Evolutionary conservation across 2,888 invertebrate species (phyloP), one percentile per base, ranked within the genome.

Genomic region (Fragum whitleyi): DNA sequence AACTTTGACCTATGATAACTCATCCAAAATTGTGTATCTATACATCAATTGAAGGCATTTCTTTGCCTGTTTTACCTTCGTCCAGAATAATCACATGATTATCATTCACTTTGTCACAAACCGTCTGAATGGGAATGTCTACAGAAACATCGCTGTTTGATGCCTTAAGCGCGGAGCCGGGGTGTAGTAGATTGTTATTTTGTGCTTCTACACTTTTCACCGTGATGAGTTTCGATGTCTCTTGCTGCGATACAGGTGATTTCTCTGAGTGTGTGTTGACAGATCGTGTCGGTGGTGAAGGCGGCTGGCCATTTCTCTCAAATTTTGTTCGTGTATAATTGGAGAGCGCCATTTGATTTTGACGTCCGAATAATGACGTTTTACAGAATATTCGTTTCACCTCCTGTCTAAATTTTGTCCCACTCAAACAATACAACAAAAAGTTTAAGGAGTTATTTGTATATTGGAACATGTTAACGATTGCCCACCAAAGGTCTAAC

Each of bases 401-500:
- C 62, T 90, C 90, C 2, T 79, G 76, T 21, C 92, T 77, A 77
- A 92, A 92, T 21, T 86, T 86, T 16, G 88, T 85, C 1, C 91
- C 92, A 42, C 90, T 90, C 11, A 91, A 72, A 77, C 90, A 91
- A 72, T 92, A 92, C 19, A 91, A 68, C 2, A 91, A 62, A 74
- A 91, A 91, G 77, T 90, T 90, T 26, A 88, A 55, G 26, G 91
- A 86, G 75, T 90, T 90, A 74, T 90, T 90, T 28, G 88, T 86
- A 78, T 92, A 92, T 90, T 89, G 88, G 0, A 90, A 75, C 70
- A 91, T 83, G 76, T 89, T 88, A 3, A 86, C 86, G 11, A 88
- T 78, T 2, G 91, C 89, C 88, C 88, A 87, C 68, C 82, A 79
- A 6, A 91, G 71, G 1, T 74, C 76, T 19, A 87, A 29, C 9